Evolutionary conservation across 1,140 invertebrate species (phyloP), one percentile per base, ranked within the genome.

Genomic region (Asobara japonica): DNA sequence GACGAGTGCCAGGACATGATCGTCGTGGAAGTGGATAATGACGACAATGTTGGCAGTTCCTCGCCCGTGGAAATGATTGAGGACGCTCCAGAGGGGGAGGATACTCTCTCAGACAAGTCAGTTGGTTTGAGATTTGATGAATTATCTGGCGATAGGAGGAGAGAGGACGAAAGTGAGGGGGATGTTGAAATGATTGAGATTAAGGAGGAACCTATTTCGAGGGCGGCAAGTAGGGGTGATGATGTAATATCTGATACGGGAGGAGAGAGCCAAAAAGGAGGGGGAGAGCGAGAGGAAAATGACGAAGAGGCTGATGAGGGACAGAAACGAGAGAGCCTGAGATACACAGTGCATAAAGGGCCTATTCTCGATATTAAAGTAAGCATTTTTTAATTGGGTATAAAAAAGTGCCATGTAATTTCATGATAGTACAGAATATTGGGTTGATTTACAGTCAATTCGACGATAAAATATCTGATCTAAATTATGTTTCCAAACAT

Each of bases 301-400:
- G 16, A 66, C 22, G 33, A 68, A 8, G 25, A 66, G 16, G 20
- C 64, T 41, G 30, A 64, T 22, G 27, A 62, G 1, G 29, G 27
- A 18, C n/a, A 29, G 18, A 41, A 38, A 29, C 25, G 68, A 48
- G 2, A 18, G 10, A 4, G 79, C 70, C 38, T 51, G 65, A 1
- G 82, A 8, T 88, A 87, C 65, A 78, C 78, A 0, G 76, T 76
- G 25, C 87, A 88, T 76, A 86, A 82, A 64, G 86, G 86, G 33
- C 87, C 87, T 20, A 85, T 88, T 76, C 83, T 88, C 72, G 84
- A 87, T 75, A 83, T 88, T 66, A 87, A 88, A 84, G 87, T 88
- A 85, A 87, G 86, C n/a, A n/a, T n/a, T n/a, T n/a, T n/a, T n/a
- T n/a, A n/a, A n/a, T n/a, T n/a, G n/a, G n/a, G n/a, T n/a, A n/a